These are phyloP conservation scores for Drosophila asahinai DNA, from an alignment of 1,140 invertebrate genomes.

Conservation along the genomic window DNA sequence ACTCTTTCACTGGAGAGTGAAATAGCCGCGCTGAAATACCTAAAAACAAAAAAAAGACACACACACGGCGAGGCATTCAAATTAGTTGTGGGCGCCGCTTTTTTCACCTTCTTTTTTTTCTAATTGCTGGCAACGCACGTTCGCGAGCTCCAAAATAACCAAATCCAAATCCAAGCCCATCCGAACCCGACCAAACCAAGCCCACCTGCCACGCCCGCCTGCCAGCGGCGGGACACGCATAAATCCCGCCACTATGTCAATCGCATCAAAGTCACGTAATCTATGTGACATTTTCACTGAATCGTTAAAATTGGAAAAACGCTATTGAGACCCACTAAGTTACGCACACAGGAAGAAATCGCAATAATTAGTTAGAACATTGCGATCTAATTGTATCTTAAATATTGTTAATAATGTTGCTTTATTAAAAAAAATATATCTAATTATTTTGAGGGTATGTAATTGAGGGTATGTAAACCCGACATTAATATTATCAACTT, in stretches of 20 bases:
- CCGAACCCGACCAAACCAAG: conserved; percentile 22
- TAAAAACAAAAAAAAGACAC: conserved; percentile 19
- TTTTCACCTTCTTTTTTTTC: conserved; percentile 25
- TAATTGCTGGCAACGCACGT: conserved; percentile 73
- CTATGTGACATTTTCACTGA: conserved; percentile 83
- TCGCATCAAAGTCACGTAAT: conserved; percentile 83
- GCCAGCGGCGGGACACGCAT: conserved; percentile 63
- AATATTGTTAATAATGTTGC: too few relatives aligned
- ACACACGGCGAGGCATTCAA: conserved; percentile 70
- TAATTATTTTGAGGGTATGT: too few relatives aligned
- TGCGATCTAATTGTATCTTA: not conserved
- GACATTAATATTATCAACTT: too few relatives aligned
- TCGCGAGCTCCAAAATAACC: conserved; percentile 25
- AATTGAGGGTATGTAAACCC: too few relatives aligned
- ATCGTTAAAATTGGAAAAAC: conserved; percentile 79
- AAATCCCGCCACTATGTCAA: conserved; percentile 83
- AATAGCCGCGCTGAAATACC: conserved; percentile 40
- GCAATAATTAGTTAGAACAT: not conserved
- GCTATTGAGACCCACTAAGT: conserved; percentile 42
- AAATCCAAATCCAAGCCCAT: conserved; percentile 28
- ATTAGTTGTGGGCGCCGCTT: conserved; percentile 74
- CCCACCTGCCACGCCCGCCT: conserved; percentile 43
- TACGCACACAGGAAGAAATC: conserved; percentile 24
- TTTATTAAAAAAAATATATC: too few relatives aligned
- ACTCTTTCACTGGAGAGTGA: conserved; percentile 37